Evolutionary conservation across 2,113 vertebrate species (phyloP), one percentile per base, ranked within the genome.

Genomic region (Meriones unguiculatus): DNA sequence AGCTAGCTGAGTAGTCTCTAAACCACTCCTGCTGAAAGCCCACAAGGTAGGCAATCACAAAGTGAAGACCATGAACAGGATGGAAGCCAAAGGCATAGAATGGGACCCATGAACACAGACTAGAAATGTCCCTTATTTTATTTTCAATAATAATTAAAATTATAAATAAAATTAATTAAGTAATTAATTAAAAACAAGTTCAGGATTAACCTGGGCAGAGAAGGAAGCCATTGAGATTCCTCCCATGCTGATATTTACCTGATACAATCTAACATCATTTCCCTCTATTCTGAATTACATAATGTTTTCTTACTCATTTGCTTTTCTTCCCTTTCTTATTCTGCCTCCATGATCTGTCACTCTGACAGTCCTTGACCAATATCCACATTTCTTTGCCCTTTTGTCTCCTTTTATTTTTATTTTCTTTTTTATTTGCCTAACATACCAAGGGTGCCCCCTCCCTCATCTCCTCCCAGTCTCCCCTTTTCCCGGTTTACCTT

Each of bases 241-340:
- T 50, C 57, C 30, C 30, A 59, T 20, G 30, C n/a, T 76, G 4
- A 1, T 32, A 24, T 67, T 30, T 87, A 28, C 62, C 41, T 35
- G 64, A 46, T 6, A 5, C 46, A 13, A 0, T 70, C 65, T 87
- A 35, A 15, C 50, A 9, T 20, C 32, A 17, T 54, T 72, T 87
- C 30, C 52, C 20, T 57, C 67, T 69, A 35, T 57, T 70, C 15
- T 24, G 30, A 62, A 62, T 32, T 77, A 64, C 2, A 30, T 54
- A 2, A 2, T 5, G 22, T 64, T 10, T n/a, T 28, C 18, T 38
- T 73, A 7, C 8, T 7, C 5, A 0, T 41, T 52, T 62, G 32
- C 30, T n/a, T 69, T 65, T 73, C 17, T 41, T 75, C 41, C 15
- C n/a, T 8, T 77, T 77, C 73, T 77, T 32, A 22, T 17, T 59